A percentile compares a stretch with the other conserved stretches of the same genome.
Evolutionary conservation across 2,888 invertebrate species (phyloP).

Genomic region (Tryphoninae sp.): DNA sequence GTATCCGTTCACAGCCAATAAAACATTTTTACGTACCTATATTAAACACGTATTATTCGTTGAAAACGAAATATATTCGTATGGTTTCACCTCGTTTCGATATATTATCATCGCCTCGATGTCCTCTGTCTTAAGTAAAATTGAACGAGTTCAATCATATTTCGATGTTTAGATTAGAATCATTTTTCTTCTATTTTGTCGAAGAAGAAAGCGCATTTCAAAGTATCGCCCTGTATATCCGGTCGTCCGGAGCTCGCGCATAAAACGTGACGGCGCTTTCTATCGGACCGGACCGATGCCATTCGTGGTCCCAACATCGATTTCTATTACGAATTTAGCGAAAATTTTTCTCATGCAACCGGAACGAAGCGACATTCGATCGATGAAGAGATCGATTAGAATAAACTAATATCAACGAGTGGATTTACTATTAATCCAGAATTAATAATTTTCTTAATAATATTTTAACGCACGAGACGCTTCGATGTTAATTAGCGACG

Average conservation of each 20-base stretch:
- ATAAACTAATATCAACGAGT: not conserved
- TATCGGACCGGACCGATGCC: constrained; percentile 9
- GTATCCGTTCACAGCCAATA: no score
- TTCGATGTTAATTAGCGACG: constrained; percentile 11
- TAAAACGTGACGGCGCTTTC: constrained; percentile 14
- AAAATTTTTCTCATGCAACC: constrained; percentile 13
- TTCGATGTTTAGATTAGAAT: not conserved
- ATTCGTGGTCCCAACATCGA: constrained; percentile 8
- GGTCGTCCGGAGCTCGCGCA: not conserved
- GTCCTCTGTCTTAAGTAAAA: not conserved
- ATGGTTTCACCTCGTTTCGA: no score
- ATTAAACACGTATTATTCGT: no score
- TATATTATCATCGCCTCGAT: no score
- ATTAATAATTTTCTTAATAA: no score
- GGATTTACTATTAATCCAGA: not conserved
- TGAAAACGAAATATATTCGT: no score
- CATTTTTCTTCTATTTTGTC: not conserved
- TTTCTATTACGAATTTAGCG: constrained; percentile 13
- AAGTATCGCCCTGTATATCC: not conserved
- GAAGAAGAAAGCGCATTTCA: constrained; percentile 12
- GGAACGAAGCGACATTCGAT: not conserved
- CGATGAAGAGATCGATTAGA: not conserved
- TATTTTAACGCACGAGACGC: not conserved
- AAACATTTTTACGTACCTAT: no score
- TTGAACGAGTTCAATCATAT: not conserved